These are phyloP conservation scores for Chelonus formosanus DNA, from an alignment of 2,888 invertebrate species.

Conservation along the genomic window DNA sequence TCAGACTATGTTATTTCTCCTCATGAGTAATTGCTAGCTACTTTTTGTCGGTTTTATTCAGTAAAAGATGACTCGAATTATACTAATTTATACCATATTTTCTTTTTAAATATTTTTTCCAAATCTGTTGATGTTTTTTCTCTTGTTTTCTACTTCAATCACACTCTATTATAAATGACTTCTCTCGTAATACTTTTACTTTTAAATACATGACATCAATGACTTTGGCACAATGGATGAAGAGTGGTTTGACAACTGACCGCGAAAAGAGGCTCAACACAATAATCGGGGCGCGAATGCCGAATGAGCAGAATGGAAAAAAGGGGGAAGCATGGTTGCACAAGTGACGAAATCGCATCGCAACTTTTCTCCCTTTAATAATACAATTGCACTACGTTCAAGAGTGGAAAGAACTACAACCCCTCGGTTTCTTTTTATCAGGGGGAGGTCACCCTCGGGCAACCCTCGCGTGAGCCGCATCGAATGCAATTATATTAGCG, in stretches of 20 bases:
- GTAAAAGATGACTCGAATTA: background rate
- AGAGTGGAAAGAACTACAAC: slow-evolving; percentile 35
- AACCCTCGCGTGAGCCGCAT: slow-evolving; percentile 34
- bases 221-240: background rate
- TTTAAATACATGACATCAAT: background rate
- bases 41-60: slow-evolving; percentile 1
- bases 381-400: slow-evolving; percentile 24
- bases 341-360: slow-evolving; percentile 7
- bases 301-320: slow-evolving; percentile 6
- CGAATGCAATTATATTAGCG: slow-evolving; percentile 36
- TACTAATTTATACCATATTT: no score
- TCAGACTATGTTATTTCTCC: slow-evolving; percentile 27
- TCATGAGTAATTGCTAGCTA: slow-evolving; percentile 31
- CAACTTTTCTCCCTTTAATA: slow-evolving; percentile 14
- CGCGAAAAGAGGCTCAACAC: slow-evolving; percentile 22
- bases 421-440: slow-evolving; percentile 31
- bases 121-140: no score
- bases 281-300: slow-evolving; percentile 16
- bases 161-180: no score
- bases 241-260: slow-evolving; percentile 30
- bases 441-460: slow-evolving; percentile 29
- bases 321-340: slow-evolving; percentile 10
- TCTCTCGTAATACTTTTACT: background rate
- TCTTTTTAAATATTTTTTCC: no score
- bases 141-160: no score